Conservation (phyloP, 2,888 invertebrate genomes). For the Anaspis maculata region DNA sequence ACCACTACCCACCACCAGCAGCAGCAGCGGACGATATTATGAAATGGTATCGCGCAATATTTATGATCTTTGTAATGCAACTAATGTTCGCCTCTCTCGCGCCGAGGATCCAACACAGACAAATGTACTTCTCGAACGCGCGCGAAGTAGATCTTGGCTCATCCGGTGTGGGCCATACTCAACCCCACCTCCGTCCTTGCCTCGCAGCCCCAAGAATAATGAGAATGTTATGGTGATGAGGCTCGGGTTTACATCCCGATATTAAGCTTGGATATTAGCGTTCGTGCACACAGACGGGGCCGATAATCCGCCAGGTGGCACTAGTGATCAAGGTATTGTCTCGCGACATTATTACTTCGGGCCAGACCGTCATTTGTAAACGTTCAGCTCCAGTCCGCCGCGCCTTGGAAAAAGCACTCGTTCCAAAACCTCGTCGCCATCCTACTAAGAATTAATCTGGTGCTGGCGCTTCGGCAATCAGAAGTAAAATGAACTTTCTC, state of each 20-base stretch:
- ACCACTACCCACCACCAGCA: no score
- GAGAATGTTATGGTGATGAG: conserved; percentile 43
- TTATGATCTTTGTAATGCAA: conserved; percentile 28
- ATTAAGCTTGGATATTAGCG: conserved; percentile 37
- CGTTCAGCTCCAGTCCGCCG: neutral
- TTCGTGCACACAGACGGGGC: conserved; percentile 23
- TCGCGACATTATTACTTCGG: conserved; percentile 18
- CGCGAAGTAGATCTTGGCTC: conserved; percentile 28
- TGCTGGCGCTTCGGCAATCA: no score
- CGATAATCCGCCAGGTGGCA: conserved; percentile 31
- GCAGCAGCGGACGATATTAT: conserved; percentile 20
- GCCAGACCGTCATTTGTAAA: conserved; percentile 7
- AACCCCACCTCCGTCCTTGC: conserved; percentile 23
- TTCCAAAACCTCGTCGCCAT: neutral
- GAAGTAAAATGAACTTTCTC: no score
- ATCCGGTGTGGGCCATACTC: no score
- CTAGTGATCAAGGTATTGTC: conserved; percentile 20
- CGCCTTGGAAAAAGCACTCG: no score
- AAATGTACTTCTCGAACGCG: conserved; percentile 31
- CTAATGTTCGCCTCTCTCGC: conserved; percentile 29
- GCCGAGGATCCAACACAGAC: conserved; percentile 32
- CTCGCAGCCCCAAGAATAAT: conserved; percentile 40
- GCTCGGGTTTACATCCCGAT: conserved; percentile 34
- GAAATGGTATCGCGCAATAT: conserved; percentile 26
- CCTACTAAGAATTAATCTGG: no score